These are phyloP conservation scores for Sebastes taczanowskii DNA, from an alignment of 2,797 vertebrate species.

Conservation along the genomic window DNA sequence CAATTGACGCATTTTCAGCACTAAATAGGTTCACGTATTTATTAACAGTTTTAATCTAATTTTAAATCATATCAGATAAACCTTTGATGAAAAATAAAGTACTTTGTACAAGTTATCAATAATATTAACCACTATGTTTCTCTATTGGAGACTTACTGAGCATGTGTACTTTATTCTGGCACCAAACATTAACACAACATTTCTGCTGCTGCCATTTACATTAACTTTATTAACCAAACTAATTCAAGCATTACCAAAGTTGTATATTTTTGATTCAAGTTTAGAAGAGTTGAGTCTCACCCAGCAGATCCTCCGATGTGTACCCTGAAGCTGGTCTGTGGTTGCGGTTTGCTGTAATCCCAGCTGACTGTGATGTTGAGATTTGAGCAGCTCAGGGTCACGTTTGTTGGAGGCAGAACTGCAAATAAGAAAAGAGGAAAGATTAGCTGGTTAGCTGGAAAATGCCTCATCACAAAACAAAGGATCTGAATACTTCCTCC, in stretches of 20 bases:
- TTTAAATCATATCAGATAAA: too few species aligned
- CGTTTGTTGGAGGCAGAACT: constrained; percentile 55
- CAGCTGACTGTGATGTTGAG: neutral
- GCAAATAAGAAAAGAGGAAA: neutral
- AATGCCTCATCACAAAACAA: too few species aligned
- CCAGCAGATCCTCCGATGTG: fast-evolving
- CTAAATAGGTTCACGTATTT: too few species aligned
- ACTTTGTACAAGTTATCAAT: too few species aligned
- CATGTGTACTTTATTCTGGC: too few species aligned
- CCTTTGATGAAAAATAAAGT: too few species aligned
- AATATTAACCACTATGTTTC: too few species aligned
- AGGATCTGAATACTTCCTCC: too few species aligned
- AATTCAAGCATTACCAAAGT: neutral
- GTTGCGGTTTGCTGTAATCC: neutral
- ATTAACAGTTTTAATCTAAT: too few species aligned
- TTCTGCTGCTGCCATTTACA: neutral
- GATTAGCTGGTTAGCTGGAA: neutral
- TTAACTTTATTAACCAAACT: neutral
- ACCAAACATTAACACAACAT: neutral
- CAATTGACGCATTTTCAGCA: too few species aligned
- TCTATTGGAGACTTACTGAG: too few species aligned
- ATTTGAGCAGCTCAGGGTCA: constrained; percentile 40
- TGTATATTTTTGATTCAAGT: too few species aligned
- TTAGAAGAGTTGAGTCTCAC: constrained; percentile 27
- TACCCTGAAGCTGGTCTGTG: constrained; percentile 27